A percentile compares a stretch with the other conserved stretches of the same genome.
Conservation (phyloP, 2,888 invertebrate species). For the Campaea margaritaria region DNA sequence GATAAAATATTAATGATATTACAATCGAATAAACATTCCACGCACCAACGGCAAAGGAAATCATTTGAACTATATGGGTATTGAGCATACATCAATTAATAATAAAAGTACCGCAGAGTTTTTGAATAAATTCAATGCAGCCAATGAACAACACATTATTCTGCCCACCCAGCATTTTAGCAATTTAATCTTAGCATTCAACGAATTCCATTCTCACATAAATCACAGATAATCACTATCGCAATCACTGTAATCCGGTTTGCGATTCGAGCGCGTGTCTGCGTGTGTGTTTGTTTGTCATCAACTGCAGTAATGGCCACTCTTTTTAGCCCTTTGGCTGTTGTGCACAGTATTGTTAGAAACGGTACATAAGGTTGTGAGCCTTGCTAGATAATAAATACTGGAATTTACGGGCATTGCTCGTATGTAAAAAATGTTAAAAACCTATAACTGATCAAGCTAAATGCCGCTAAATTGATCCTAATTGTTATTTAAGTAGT, state of each 20-base stretch:
- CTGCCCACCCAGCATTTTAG: slow-evolving; percentile 9
- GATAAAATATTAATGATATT: too few species aligned
- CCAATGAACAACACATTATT: slow-evolving; percentile 9
- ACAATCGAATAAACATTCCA: too few species aligned
- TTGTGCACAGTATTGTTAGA: slow-evolving; percentile 4
- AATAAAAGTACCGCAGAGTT: too few species aligned
- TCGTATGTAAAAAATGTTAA: too few species aligned
- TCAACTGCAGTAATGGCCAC: slow-evolving; percentile 37
- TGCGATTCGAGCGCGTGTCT: slow-evolving; percentile 21
- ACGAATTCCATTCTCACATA: slow-evolving; percentile 37
- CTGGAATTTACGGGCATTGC: too few species aligned
- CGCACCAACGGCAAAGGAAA: too few species aligned
- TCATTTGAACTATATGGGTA: too few species aligned
- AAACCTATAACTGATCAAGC: too few species aligned
- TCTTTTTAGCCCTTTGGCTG: slow-evolving; percentile 23
- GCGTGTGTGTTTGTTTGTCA: slow-evolving; percentile 40
- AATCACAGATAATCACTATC: slow-evolving; percentile 32
- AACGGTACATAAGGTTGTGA: slow-evolving; percentile 9
- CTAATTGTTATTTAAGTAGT: too few species aligned
- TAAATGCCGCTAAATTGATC: too few species aligned
- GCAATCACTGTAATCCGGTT: slow-evolving; percentile 35
- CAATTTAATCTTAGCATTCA: slow-evolving; percentile 5
- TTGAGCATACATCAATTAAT: too few species aligned
- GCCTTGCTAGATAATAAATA: neutral
- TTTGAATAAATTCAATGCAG: slow-evolving; percentile 3